Evolutionary conservation across 2,888 invertebrate genomes (phyloP).

Genomic region (Podotricha telesiphe): DNA sequence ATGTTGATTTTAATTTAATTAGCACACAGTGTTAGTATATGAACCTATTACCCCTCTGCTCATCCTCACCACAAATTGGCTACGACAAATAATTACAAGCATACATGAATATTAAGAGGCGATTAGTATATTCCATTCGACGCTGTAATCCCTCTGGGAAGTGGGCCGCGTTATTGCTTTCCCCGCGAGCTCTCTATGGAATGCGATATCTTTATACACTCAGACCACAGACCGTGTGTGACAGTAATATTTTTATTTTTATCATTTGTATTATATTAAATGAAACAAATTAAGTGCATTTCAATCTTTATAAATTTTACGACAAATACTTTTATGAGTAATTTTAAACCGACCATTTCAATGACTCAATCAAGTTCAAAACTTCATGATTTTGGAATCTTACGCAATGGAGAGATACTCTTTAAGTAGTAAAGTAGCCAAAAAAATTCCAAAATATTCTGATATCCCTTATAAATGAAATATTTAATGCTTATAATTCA

Average conservation of each 20-base stretch:
- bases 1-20: no score
- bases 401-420: no score
- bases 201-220: slow-evolving; percentile 20
- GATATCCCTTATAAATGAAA: no score
- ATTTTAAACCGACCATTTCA: no score
- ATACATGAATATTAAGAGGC: slow-evolving; percentile 4
- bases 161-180: slow-evolving; percentile 31
- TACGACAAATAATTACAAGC: neutral
- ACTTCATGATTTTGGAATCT: no score
- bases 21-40: neutral
- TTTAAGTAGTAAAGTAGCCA: no score
- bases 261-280: neutral
- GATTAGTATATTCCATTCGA: slow-evolving; percentile 1
- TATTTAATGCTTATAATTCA: no score
- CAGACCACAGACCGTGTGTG: slow-evolving; percentile 8
- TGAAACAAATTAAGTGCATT: neutral
- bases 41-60: neutral
- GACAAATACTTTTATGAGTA: no score
- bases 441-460: no score
- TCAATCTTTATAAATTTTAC: no score
- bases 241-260: neutral
- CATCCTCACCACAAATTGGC: neutral
- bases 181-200: slow-evolving; percentile 28
- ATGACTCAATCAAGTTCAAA: no score
- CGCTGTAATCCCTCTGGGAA: slow-evolving; percentile 24